Evolutionary conservation across 2,888 invertebrate species (phyloP).

Genomic region (Leptinotarsa rubiginosa): DNA sequence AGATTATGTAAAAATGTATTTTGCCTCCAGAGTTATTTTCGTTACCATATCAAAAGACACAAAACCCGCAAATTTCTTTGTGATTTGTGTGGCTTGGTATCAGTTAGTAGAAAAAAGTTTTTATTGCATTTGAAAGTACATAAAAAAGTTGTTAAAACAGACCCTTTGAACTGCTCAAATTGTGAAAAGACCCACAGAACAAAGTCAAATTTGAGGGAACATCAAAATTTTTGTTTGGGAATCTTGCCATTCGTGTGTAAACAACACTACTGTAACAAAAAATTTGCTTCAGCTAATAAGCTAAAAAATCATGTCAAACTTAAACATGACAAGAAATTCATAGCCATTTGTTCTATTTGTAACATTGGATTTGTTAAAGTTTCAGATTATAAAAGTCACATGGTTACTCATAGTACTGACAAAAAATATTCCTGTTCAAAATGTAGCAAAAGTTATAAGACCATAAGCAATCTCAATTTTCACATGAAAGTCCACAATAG

Average conservation of each 20-base stretch:
- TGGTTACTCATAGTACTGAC: conserved; percentile 62
- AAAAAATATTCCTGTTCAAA: conserved; percentile 62
- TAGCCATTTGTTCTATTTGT: conserved; percentile 64
- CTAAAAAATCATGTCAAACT: conserved; percentile 62
- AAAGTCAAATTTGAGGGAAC: conserved; percentile 60
- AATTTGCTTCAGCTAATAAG: conserved; percentile 61
- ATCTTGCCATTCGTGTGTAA: conserved; percentile 60
- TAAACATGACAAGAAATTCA: conserved; percentile 64
- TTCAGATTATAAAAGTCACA: conserved; percentile 64
- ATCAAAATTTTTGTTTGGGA: conserved; percentile 62
- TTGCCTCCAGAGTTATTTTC: conserved; percentile 54
- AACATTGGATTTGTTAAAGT: conserved; percentile 63
- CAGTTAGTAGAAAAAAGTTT: conserved; percentile 51
- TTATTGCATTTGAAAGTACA: conserved; percentile 47
- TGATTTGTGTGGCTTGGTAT: conserved; percentile 60
- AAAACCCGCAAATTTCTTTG: conserved; percentile 58
- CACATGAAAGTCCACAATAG: conserved; percentile 62
- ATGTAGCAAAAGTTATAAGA: conserved; percentile 64
- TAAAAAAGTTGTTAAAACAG: conserved; percentile 49
- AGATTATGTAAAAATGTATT: conserved; percentile 60
- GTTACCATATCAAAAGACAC: conserved; percentile 58
- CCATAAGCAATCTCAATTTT: conserved; percentile 64
- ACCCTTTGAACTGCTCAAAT: conserved; percentile 57
- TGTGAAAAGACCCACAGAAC: conserved; percentile 61
- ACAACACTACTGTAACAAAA: conserved; percentile 58